Base-by-base conservation (phyloP, 2,888 invertebrate species). In the Drosophila neotestacea region DNA sequence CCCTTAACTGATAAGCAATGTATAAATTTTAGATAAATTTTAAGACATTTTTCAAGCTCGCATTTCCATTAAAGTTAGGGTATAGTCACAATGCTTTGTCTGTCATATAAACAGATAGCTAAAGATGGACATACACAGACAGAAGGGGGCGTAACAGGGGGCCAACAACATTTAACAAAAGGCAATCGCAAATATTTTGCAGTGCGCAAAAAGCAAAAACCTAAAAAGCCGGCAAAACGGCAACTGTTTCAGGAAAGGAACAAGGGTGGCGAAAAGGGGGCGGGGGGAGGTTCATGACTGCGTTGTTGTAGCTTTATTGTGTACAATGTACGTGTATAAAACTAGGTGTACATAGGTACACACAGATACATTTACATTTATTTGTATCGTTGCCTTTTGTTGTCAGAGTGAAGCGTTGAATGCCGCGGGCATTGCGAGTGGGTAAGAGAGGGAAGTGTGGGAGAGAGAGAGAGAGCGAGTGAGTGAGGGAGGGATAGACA, bases 131-230 rank as follows among this genome's bases (percentile, higher is more conserved):
- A 48, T 28, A 11, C 16, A 46, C 10, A 41, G 27, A 22, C 54
- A 41, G 56, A 13, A 34, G 59, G 47, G 51, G 55, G 54, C 55
- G 67, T 28, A 47, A 46, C 51, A 34, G 62, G 42, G 41, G 55
- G 32, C 48, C 60, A 46, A 56, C 70, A 77, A 62, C 69, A 79
- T 77, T 77, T 79, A 88, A 83, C 88, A 87, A 88, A 88, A 77
- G 80, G 70, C 86, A 84, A 85, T 70, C 69, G 81, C 73, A 79
- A 80, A 80, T 80, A 79, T 79, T 79, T 79, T 71, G 74, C 79
- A 77, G 69, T 51, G 62, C 44, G 63, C 58, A 72, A 69, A 73
- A 73, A 77, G 62, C 52, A 60, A 66, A 63, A 75, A 74, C 44
- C 61, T 59, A 68, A 75, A 75, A 75, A 47, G 51, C 60, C 55